Percentiles rank a stretch among this genome's conserved stretches.
These are phyloP conservation scores for Gadus macrocephalus DNA, from an alignment of 2,113 vertebrate genomes.

Conservation along the genomic window DNA sequence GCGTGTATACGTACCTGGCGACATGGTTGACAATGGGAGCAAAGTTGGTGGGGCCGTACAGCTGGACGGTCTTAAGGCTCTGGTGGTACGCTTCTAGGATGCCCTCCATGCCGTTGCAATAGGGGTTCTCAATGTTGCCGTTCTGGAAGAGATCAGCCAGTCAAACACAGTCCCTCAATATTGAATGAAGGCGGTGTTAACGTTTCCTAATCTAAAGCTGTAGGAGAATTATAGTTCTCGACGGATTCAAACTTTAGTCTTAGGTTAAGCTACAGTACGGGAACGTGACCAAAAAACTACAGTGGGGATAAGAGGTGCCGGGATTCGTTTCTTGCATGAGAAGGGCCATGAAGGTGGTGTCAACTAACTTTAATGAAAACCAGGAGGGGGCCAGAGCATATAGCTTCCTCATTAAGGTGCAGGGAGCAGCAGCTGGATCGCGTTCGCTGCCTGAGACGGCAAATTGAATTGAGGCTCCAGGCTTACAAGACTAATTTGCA, in stretches of 20 bases:
- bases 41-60: constrained; percentile 95
- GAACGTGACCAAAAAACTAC: constrained; percentile 21
- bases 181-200: too few species aligned
- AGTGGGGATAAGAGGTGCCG: constrained; percentile 21
- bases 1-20: constrained; percentile 74
- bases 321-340: constrained; percentile 39
- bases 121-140: constrained; percentile 86
- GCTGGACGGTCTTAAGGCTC: constrained; percentile 93
- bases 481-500: constrained; percentile 60
- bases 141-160: constrained; percentile 71
- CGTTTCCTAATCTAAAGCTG: too few species aligned
- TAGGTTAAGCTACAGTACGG: not conserved
- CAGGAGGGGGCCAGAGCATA: constrained; percentile 45
- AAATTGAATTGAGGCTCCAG: constrained; percentile 66
- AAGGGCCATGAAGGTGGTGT: constrained; percentile 54
- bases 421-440: constrained; percentile 45
- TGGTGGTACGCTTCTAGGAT: constrained; percentile 92
- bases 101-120: constrained; percentile 89
- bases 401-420: constrained; percentile 55
- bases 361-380: constrained; percentile 51
- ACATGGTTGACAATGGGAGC: constrained; percentile 91
- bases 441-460: constrained; percentile 59
- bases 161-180: constrained; percentile 17
- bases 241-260: too few species aligned
- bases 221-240: too few species aligned